These are phyloP conservation scores for Chironex yamaguchii DNA, from an alignment of 30 jellyfish, hydroid and myxozoan species.

Conservation along the genomic window DNA sequence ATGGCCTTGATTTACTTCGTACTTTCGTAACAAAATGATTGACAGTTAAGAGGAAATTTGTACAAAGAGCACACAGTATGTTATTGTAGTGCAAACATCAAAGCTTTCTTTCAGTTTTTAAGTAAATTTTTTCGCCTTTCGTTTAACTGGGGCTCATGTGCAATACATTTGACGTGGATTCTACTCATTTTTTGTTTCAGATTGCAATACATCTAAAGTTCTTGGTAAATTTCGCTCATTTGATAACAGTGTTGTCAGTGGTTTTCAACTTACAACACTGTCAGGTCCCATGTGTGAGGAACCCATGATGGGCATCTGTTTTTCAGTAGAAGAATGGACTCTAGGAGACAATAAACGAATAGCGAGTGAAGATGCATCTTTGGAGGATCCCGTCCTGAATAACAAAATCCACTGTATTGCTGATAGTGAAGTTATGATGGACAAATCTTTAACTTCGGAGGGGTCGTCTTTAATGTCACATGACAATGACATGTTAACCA, in stretches of 20 bases:
- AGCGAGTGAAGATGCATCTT: background rate
- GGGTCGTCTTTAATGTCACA: background rate
- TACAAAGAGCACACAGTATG: too few relatives aligned
- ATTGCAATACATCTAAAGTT: too few relatives aligned
- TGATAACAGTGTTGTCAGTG: conserved; percentile 94
- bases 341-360: background rate
- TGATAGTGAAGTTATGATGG: background rate
- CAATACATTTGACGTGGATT: too few relatives aligned
- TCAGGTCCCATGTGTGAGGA: conserved; percentile 99
- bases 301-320: conserved; percentile 98
- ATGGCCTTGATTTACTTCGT: too few relatives aligned
- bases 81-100: too few relatives aligned
- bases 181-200: too few relatives aligned
- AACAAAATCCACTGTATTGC: background rate
- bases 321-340: conserved; percentile 86
- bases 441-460: background rate
- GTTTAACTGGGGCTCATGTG: too few relatives aligned
- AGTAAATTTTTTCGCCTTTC: too few relatives aligned
- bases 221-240: background rate
- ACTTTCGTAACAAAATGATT: too few relatives aligned
- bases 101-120: too few relatives aligned
- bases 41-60: too few relatives aligned
- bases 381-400: too few relatives aligned
- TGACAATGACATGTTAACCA: background rate
- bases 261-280: conserved; percentile 92